Evolutionary conservation across 2,888 invertebrate species (phyloP).

Genomic region (Ceraclea dissimilis): DNA sequence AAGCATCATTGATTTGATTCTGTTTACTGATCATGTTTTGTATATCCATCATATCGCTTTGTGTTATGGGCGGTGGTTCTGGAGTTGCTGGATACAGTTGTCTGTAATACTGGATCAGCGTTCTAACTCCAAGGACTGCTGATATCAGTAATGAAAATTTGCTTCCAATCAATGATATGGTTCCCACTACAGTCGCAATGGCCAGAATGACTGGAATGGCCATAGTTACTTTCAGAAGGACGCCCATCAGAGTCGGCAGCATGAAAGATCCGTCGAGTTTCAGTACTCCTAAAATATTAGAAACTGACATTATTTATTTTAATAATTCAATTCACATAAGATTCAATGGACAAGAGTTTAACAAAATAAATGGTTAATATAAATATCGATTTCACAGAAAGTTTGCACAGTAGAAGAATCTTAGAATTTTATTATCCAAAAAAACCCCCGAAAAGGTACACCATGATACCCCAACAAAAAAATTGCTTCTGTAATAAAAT

Average conservation of each 20-base stretch:
- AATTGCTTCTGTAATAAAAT: too few species aligned
- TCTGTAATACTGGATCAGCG: conserved; percentile 12
- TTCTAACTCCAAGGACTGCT: conserved; percentile 28
- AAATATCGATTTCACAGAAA: too few species aligned
- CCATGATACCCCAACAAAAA: too few species aligned
- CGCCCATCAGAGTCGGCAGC: conserved; percentile 30
- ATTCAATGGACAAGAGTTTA: neutral
- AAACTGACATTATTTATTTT: neutral
- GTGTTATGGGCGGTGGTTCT: neutral
- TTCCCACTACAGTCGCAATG: conserved; percentile 30
- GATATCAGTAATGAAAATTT: conserved; percentile 32
- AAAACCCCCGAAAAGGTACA: too few species aligned
- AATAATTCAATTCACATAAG: too few species aligned
- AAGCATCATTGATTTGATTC: neutral
- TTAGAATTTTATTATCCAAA: too few species aligned
- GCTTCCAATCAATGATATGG: conserved; percentile 31
- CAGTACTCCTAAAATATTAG: conserved; percentile 27
- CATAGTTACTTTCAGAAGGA: conserved; percentile 31
- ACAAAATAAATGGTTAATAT: too few species aligned
- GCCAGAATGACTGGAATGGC: conserved; percentile 32
- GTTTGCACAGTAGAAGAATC: too few species aligned
- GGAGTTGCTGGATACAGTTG: neutral
- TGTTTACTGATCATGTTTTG: conserved; percentile 14
- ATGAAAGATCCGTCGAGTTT: conserved; percentile 26
- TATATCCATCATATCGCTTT: conserved; percentile 14